Percentiles rank a stretch among this genome's conserved stretches.
These are phyloP conservation scores for Psittacula echo DNA, from an alignment of 2,797 vertebrate genomes.

Conservation along the genomic window DNA sequence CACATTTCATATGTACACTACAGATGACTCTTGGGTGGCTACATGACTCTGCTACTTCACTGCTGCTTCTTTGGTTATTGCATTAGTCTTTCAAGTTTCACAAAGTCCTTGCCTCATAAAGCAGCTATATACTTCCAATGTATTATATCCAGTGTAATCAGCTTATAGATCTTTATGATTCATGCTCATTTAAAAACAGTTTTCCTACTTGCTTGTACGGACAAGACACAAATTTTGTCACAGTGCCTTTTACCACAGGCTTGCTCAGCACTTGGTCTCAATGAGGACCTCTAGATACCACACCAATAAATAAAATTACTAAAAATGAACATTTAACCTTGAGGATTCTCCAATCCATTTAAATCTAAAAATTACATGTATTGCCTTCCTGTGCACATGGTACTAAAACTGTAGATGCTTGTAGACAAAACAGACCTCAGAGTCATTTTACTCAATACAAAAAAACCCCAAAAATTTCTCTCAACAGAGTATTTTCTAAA, in stretches of 20 bases:
- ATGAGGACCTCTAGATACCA: background rate
- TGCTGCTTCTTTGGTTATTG: background rate
- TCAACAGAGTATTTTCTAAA: background rate
- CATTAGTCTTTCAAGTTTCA: background rate
- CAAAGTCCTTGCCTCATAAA: background rate
- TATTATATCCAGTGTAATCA: background rate
- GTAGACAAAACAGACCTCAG: background rate
- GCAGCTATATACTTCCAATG: background rate
- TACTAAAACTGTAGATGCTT: background rate
- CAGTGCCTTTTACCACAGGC: background rate
- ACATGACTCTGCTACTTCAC: rapidly evolving
- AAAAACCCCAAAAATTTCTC: background rate
- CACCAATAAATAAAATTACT: background rate
- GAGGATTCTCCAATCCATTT: background rate
- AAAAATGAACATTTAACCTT: background rate
- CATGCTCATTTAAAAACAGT: background rate
- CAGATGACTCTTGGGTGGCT: background rate
- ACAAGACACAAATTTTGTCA: background rate
- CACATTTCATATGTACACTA: background rate
- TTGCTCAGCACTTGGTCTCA: background rate
- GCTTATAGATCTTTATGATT: background rate
- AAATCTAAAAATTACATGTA: background rate
- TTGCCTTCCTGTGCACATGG: background rate
- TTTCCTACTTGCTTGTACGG: background rate
- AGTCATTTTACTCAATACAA: background rate